phyloP scores from a whole-genome alignment of 2,888 invertebrate species.

The Drosophila seclusa region DNA sequence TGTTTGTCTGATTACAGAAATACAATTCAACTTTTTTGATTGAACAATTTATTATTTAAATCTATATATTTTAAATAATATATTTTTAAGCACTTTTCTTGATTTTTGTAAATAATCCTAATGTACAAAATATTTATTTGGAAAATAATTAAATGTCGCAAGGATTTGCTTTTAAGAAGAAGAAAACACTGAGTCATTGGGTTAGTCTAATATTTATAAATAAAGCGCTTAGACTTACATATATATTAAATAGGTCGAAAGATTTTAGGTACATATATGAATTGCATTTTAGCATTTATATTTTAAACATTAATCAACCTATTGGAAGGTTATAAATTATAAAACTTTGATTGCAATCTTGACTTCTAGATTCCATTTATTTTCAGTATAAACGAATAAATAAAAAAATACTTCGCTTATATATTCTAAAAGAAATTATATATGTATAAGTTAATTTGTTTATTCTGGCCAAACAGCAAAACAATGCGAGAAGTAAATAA shows the following conservation, averaged over 20 bases:
- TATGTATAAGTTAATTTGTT: constrained; percentile 21
- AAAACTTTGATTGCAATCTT: not conserved
- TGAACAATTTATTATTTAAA: not conserved
- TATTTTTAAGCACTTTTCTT: not conserved
- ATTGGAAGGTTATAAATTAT: no score
- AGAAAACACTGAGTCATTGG: no score
- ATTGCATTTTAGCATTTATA: no score
- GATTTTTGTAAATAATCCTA: not conserved
- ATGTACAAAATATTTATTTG: not conserved
- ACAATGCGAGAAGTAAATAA: constrained; percentile 8
- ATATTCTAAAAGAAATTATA: not conserved
- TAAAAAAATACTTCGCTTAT: not conserved
- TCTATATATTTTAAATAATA: not conserved
- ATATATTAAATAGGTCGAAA: not conserved
- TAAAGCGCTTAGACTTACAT: not conserved
- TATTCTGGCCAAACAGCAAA: constrained; percentile 3
- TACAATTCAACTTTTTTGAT: not conserved
- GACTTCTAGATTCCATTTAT: not conserved
- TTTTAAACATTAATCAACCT: no score
- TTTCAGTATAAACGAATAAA: not conserved
- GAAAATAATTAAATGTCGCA: no score
- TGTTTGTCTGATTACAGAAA: not conserved
- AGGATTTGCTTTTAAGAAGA: no score
- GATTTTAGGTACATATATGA: not conserved
- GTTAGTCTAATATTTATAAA: not conserved